These are phyloP conservation scores for Chrysomallon squamiferum DNA, from an alignment of 1,140 invertebrate species.

Conservation along the genomic window DNA sequence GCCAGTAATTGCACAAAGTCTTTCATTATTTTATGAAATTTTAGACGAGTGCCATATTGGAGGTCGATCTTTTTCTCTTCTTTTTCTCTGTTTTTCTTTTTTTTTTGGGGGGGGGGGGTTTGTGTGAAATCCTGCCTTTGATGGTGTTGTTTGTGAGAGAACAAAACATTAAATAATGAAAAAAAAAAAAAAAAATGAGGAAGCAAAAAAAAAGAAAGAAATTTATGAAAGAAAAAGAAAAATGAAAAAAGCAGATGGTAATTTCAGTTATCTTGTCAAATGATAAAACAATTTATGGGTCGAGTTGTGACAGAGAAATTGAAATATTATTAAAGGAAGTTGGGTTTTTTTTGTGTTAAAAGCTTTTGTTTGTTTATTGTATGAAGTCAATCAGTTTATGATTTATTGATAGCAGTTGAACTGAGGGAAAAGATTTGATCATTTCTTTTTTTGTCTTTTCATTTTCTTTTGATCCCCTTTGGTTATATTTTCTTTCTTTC, in stretches of 20 bases:
- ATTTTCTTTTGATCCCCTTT: no score
- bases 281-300: constrained; percentile 3
- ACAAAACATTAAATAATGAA: no score
- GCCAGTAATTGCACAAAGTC: constrained; percentile 5
- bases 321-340: constrained; percentile 3
- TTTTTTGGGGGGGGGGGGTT: neutral
- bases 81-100: neutral
- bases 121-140: no score
- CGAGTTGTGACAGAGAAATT: neutral
- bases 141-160: no score
- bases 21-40: constrained; percentile 13
- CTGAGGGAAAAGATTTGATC: no score
- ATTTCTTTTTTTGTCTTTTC: no score
- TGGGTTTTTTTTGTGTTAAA: neutral
- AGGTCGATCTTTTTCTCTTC: neutral
- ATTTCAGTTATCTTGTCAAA: neutral
- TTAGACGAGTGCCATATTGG: constrained; percentile 10
- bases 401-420: constrained; percentile 4
- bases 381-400: constrained; percentile 3
- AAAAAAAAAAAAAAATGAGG: no score
- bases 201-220: no score
- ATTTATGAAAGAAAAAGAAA: no score
- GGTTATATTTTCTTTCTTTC: no score
- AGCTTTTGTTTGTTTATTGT: neutral
- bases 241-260: no score